These are phyloP conservation scores for Columba janthina DNA, from an alignment of 2,113 vertebrate species.

Conservation along the genomic window DNA sequence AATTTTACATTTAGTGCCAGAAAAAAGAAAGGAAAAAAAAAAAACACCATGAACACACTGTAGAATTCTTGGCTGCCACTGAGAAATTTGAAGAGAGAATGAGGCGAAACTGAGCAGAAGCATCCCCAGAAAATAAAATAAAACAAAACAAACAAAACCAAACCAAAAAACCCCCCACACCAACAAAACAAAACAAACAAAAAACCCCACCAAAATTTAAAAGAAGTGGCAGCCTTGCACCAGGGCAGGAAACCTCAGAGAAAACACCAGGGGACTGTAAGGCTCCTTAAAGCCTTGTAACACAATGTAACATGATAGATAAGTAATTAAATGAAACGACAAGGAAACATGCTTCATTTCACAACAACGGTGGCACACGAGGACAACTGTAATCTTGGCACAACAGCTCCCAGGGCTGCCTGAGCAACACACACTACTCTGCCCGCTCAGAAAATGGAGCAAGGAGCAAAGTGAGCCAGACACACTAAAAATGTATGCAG, in stretches of 20 bases:
- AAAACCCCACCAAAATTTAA: neutral
- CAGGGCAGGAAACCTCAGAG: neutral
- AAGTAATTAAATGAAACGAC: neutral
- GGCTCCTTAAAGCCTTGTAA: neutral
- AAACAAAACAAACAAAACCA: no score
- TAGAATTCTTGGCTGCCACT: neutral
- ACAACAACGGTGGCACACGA: neutral
- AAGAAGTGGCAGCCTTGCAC: neutral
- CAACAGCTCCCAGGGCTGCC: neutral
- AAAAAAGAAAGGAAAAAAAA: neutral
- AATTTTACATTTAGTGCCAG: neutral
- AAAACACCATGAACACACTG: neutral
- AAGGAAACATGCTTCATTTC: neutral
- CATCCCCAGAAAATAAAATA: neutral
- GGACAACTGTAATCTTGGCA: neutral
- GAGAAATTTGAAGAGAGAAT: neutral
- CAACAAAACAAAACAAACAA: no score
- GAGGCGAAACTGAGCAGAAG: neutral
- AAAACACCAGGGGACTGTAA: neutral
- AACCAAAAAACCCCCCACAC: no score
- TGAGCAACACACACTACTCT: neutral
- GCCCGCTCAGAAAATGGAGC: neutral
- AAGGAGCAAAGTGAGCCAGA: neutral
- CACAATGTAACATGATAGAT: fast-evolving
- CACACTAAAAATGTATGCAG: neutral